Percentiles rank a stretch among this genome's conserved stretches.
Evolutionary conservation across 2,113 vertebrate genomes (phyloP).

Genomic region (Cebus imitator): DNA sequence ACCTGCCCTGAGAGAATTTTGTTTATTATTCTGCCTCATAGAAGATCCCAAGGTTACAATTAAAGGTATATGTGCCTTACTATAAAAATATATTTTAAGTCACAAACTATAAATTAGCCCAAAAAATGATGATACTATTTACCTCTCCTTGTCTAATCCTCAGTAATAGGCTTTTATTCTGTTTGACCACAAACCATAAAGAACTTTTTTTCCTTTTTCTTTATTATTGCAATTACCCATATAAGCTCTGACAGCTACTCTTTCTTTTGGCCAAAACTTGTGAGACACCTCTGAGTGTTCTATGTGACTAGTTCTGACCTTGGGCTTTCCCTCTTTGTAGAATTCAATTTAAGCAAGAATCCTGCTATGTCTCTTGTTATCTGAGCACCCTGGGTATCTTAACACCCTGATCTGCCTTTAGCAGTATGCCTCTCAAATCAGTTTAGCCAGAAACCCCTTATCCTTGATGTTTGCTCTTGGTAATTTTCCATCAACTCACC

Average conservation of each 20-base stretch:
- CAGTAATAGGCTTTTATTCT: neutral
- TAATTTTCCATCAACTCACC: neutral
- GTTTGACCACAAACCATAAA: neutral
- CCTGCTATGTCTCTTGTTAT: neutral
- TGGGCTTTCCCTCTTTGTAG: neutral
- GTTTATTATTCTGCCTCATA: slow-evolving; percentile 22
- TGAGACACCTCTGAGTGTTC: neutral
- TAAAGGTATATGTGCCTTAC: neutral
- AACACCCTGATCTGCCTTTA: neutral
- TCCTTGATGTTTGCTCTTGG: neutral
- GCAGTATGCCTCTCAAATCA: neutral
- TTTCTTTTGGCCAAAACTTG: neutral
- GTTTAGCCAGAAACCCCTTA: neutral
- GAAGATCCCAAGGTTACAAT: slow-evolving; percentile 27
- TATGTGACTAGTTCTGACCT: neutral
- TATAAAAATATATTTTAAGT: slow-evolving; percentile 59
- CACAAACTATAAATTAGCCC: slow-evolving; percentile 31
- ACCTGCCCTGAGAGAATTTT: slow-evolving; percentile 50
- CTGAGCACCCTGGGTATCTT: too few relatives aligned
- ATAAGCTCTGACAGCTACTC: neutral
- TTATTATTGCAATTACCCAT: neutral
- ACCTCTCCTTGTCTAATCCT: neutral
- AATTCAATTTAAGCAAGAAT: neutral
- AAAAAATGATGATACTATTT: slow-evolving; percentile 5
- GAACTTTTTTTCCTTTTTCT: neutral